phyloP scores from a whole-genome alignment of 2,888 invertebrate genomes.

The Trichopria drosophilae region DNA sequence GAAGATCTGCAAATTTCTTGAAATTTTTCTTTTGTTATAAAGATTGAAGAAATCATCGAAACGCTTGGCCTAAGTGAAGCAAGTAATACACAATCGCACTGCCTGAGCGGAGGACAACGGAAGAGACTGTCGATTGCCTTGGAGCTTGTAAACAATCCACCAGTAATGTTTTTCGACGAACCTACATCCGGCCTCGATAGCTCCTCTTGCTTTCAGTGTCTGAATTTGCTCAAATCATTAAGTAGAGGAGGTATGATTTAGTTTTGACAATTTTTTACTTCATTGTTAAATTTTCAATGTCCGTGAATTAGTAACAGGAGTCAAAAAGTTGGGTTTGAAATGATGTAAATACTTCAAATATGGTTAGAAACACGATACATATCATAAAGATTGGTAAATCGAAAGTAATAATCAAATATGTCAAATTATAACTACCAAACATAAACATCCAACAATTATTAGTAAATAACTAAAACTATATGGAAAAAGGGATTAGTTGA shows the following conservation, averaged over 20 bases:
- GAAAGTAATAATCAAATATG: no score
- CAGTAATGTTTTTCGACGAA: constrained; percentile 97
- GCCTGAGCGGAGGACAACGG: constrained; percentile 87
- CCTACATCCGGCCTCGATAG: constrained; percentile 92
- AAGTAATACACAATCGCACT: constrained; percentile 75
- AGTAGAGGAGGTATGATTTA: constrained; percentile 69
- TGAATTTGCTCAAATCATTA: constrained; percentile 83
- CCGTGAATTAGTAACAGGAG: no score
- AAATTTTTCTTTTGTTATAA: constrained; percentile 26
- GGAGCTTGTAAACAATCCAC: constrained; percentile 93
- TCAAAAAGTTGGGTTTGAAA: no score
- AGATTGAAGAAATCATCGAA: constrained; percentile 77
- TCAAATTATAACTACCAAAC: no score
- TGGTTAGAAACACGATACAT: no score
- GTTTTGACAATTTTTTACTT: constrained; percentile 3
- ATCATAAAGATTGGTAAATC: no score
- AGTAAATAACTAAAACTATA: no score
- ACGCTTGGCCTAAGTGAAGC: constrained; percentile 81
- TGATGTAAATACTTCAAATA: no score
- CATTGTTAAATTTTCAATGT: not conserved
- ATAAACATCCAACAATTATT: no score
- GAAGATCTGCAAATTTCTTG: not conserved
- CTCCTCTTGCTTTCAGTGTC: constrained; percentile 91
- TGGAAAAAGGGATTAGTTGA: no score
- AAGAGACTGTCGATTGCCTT: constrained; percentile 89